Evolutionary conservation across 2,113 vertebrate genomes (phyloP), one percentile per base, ranked within the genome.

Genomic region (Callipepla californica): DNA sequence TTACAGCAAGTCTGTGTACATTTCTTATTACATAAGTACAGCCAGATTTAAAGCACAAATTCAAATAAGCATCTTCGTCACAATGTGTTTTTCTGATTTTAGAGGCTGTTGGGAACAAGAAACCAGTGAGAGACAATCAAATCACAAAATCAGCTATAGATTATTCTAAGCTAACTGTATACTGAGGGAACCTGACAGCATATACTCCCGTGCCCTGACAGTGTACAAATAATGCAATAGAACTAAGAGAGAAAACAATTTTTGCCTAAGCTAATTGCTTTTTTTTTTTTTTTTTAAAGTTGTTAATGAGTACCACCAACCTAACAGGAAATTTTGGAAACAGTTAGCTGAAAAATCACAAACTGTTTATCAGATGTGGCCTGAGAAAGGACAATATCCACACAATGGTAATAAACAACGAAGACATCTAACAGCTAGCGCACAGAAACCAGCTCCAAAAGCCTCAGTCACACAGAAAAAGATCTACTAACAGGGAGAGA

Each of bases 201-300:
- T 30, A 62, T 3, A 75, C 20, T 66, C 20, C 53, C 38, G 18
- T 2, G 15, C 22, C 32, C 22, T 23, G 8, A 22, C 1, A 17
- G 25, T 0, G 6, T 5, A 25, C 21, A 25, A 0, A 3, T 20
- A 79, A 68, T 1, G 1, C 5, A 75, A 78, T 1, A 26, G 13
- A 89, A 36, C 11, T 8, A 65, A 65, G 4, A 40, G 13, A 40
- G 19, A 53, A 65, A 36, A 9, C 1, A 53, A 6, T 32, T 78
- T 57, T 55, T 68, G 7, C 50, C 38, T 47, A 51, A 62, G 19
- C 7, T 45, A 74, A 75, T 12, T 19, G 44, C 21, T 44, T 62
- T 34, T 6, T 67, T 75, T 12, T 19, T 40, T 19, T 44, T 62
- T 34, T 6, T 67, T 75, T 63, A 34, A 68, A 74, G 42, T 32